phyloP scores from a whole-genome alignment of 1,140 invertebrate species.

The Andricus grossulariae region DNA sequence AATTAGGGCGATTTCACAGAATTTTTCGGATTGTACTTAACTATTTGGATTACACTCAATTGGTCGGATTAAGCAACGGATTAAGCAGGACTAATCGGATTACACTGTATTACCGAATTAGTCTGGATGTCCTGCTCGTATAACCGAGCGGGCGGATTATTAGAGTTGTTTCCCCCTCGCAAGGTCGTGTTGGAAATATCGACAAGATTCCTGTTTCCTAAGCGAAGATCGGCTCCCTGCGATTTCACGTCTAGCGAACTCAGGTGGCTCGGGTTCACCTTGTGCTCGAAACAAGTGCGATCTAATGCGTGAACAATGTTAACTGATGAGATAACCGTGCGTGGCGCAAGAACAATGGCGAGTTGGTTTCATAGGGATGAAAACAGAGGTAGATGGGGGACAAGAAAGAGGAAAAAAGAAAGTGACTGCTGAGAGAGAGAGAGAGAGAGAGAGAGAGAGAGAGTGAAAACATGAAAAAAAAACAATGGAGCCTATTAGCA shows the following conservation, averaged over 20 bases:
- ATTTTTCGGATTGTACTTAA: too few relatives aligned
- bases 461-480: constrained; percentile 41
- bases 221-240: constrained; percentile 11
- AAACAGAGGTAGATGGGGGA: constrained; percentile 43
- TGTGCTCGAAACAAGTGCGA: constrained; percentile 47
- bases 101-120: too few relatives aligned
- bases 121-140: too few relatives aligned
- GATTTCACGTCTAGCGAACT: constrained; percentile 16
- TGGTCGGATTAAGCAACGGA: too few relatives aligned
- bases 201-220: neutral
- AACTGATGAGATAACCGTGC: constrained; percentile 47
- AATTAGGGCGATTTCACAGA: too few relatives aligned
- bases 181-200: constrained; percentile 2
- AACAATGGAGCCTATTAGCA: constrained; percentile 55
- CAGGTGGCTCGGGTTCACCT: constrained; percentile 34
- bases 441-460: neutral
- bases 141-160: neutral
- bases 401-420: constrained; percentile 30
- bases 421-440: constrained; percentile 14
- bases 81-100: too few relatives aligned
- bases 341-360: constrained; percentile 47
- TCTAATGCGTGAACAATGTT: constrained; percentile 52
- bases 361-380: constrained; percentile 46
- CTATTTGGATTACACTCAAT: too few relatives aligned
- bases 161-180: neutral